Conservation (phyloP, 2,888 invertebrate species). For the Argynnis bischoffii region DNA sequence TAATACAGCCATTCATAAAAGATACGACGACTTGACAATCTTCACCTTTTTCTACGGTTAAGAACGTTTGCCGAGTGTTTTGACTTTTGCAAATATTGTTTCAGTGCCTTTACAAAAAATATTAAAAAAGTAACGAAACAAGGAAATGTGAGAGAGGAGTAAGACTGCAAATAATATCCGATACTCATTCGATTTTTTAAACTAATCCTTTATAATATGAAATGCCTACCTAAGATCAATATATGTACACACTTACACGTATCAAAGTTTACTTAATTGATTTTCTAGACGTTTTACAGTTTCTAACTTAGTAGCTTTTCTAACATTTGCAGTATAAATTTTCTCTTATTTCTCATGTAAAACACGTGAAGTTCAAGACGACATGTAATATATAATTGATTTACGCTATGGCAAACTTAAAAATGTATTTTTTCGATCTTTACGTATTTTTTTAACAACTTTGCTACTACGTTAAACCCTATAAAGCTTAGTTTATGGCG, state of each 20-base stretch:
- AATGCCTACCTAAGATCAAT: background rate
- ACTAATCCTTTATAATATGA: background rate
- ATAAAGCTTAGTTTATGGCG: conserved; percentile 1
- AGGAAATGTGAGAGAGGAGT: no score
- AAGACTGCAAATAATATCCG: no score
- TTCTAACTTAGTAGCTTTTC: conserved; percentile 9
- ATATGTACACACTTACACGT: background rate
- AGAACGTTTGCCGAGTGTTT: no score
- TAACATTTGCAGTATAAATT: conserved; percentile 19
- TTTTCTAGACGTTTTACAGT: conserved; percentile 12
- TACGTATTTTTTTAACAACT: conserved; percentile 3
- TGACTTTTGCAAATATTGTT: no score
- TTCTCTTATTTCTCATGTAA: conserved; percentile 12
- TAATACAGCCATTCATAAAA: no score
- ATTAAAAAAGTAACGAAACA: no score
- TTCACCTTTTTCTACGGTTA: no score
- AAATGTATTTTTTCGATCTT: conserved; percentile 1
- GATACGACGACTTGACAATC: no score
- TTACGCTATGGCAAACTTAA: background rate
- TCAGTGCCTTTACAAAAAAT: no score
- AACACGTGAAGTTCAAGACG: background rate
- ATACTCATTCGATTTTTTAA: no score
- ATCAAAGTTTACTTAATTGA: conserved; percentile 8
- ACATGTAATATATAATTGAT: background rate
- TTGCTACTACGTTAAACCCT: background rate